phyloP scores from a whole-genome alignment of 1,140 invertebrate species.

The Drosophila leontia region DNA sequence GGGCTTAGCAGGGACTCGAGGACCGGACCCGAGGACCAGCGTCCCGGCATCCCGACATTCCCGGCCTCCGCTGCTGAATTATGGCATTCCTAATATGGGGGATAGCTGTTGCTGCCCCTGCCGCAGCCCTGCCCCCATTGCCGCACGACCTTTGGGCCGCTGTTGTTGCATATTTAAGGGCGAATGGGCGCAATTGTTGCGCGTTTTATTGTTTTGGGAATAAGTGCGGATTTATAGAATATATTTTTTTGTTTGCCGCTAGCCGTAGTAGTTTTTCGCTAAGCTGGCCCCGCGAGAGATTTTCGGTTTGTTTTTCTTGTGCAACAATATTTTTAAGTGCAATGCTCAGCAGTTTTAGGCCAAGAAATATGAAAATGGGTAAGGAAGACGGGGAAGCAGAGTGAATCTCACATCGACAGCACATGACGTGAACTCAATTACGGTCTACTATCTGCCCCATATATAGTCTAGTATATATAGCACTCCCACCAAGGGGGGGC shows the following conservation, averaged over 20 bases:
- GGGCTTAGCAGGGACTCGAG: conserved; percentile 65
- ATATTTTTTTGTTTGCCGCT: conserved; percentile 31
- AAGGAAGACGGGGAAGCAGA: neutral
- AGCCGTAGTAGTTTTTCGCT: conserved; percentile 35
- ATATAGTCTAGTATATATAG: neutral
- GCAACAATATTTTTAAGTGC: conserved; percentile 51
- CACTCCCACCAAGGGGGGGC: conserved; percentile 40
- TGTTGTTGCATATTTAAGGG: conserved; percentile 75
- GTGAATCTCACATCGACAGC: conserved; percentile 32
- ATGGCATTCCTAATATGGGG: conserved; percentile 73
- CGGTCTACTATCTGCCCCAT: conserved; percentile 1
- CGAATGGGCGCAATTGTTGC: conserved; percentile 76
- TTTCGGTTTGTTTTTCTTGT: conserved; percentile 33
- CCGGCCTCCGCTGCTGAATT: conserved; percentile 65
- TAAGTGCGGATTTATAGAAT: conserved; percentile 81
- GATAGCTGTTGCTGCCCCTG: conserved; percentile 29
- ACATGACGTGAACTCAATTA: conserved; percentile 78
- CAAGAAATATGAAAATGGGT: conserved; percentile 20
- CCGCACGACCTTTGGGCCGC: conserved; percentile 8
- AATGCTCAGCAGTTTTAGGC: conserved; percentile 28
- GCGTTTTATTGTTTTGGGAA: conserved; percentile 82
- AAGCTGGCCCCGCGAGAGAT: conserved; percentile 36
- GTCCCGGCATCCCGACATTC: conserved; percentile 38
- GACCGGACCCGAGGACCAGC: conserved; percentile 44
- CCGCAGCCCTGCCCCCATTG: conserved; percentile 3